phyloP scores from a whole-genome alignment of 2,113 vertebrate species.

The Epinephelus moara region DNA sequence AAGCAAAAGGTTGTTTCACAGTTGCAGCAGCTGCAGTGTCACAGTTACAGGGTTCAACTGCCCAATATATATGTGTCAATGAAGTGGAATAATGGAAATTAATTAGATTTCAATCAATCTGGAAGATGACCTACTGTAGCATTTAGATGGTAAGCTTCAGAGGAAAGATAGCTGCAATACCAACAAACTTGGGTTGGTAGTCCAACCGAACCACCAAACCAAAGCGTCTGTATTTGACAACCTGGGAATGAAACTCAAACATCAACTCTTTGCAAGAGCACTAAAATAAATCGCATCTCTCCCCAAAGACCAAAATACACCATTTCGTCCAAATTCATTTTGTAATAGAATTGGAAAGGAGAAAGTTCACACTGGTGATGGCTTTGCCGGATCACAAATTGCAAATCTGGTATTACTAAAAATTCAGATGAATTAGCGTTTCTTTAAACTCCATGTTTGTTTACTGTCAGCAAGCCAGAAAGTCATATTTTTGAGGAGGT shows the following conservation, averaged over 20 bases:
- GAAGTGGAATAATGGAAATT: not conserved
- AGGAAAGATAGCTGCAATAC: too few relatives aligned
- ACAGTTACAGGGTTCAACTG: not conserved
- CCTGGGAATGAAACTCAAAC: too few relatives aligned
- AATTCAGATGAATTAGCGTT: not conserved
- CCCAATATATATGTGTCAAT: too few relatives aligned
- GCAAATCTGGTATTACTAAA: not conserved
- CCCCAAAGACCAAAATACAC: not conserved
- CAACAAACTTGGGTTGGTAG: too few relatives aligned
- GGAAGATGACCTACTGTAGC: not conserved
- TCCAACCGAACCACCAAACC: too few relatives aligned
- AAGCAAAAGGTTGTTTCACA: conserved; percentile 17
- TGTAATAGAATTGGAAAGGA: too few relatives aligned
- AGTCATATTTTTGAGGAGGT: not conserved
- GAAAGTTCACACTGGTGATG: not conserved
- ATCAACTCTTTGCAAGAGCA: not conserved
- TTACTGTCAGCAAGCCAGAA: not conserved
- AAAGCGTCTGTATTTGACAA: too few relatives aligned
- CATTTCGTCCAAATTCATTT: not conserved
- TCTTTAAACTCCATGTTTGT: not conserved
- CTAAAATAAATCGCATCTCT: not conserved
- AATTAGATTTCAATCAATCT: not conserved
- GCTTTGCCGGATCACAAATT: not conserved
- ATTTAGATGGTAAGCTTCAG: not conserved
- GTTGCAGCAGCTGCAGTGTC: not conserved